Conservation (phyloP, 1,140 invertebrate genomes). For the Drosophila santomea region DNA sequence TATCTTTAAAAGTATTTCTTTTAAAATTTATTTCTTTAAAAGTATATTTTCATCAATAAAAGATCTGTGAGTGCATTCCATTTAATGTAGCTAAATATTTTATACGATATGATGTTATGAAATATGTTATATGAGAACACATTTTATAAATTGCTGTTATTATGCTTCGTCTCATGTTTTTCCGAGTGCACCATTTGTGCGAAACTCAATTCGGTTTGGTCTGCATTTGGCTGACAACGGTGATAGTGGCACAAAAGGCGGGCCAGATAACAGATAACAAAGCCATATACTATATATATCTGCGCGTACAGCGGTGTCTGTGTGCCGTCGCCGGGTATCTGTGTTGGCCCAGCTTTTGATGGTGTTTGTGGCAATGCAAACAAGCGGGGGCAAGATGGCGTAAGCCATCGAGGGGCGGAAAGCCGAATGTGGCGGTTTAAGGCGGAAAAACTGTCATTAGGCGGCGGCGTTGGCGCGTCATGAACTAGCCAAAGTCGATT, state of each 20-base stretch:
- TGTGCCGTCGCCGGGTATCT: conserved; percentile 2
- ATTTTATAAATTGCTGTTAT: no score
- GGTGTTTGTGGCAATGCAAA: conserved; percentile 53
- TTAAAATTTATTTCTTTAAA: no score
- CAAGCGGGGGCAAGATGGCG: conserved; percentile 48
- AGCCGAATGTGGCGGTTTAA: conserved; percentile 10
- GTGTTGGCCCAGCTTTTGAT: background rate
- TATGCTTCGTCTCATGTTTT: background rate
- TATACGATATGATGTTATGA: no score
- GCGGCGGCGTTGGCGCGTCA: conserved; percentile 62
- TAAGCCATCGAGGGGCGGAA: conserved; percentile 22
- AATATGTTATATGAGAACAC: no score
- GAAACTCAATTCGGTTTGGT: conserved; percentile 42
- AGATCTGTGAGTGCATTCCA: no score
- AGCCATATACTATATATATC: conserved; percentile 34
- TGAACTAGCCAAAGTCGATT: conserved; percentile 67
- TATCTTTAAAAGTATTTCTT: no score
- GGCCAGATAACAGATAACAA: conserved; percentile 61
- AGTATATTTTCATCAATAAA: no score
- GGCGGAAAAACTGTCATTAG: conserved; percentile 61
- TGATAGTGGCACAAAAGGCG: conserved; percentile 58
- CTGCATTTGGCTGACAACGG: conserved; percentile 58
- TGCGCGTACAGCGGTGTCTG: background rate
- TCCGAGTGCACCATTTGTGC: conserved; percentile 28
- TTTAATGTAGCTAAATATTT: no score